Evolutionary conservation across 2,113 vertebrate species (phyloP), one percentile per base, ranked within the genome.

Genomic region (Barnardius zonarius): DNA sequence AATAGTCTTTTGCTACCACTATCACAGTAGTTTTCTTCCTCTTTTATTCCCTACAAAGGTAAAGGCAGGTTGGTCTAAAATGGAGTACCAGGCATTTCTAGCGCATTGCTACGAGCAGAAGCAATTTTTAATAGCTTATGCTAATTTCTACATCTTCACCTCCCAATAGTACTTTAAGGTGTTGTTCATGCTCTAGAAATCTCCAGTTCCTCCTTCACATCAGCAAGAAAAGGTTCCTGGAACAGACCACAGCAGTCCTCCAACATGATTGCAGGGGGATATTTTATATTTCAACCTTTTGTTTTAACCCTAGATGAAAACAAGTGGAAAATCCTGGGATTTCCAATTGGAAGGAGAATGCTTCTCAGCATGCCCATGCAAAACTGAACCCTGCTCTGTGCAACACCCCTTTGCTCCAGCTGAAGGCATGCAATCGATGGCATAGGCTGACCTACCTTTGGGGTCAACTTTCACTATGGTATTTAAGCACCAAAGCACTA

Each of bases 401-500:
- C 39, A n/a, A 1, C 54, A 31, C 13, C 43, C 35, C 44, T 28
- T 7, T n/a, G 24, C 25, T 52, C 39, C 17, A 33, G 3, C 31
- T n/a, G 43, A 75, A 48, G 35, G 10, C 55, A 35, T 7, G 0
- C 5, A 16, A 64, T 16, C 8, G 37, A 9, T 44, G 6, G 8
- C 22, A 15, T 6, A 16, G 23, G 9, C 17, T 83, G 75, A 64
- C 33, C 37, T 51, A 7, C 19, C 31, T 57, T 63, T 24, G 11
- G 1, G 8, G 41, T 51, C 39, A 20, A 9, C 31, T 35, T 11
- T 41, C 37, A 17, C 20, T 13, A 5, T 3, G 14, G n/a, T 25
- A 23, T 41, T 22, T 14, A 31, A 76, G n/a, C 0, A 4, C 7
- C 37, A 44, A 31, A 76, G 31, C 0, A 5, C 6, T 43, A 44